A percentile compares a stretch with the other conserved stretches of the same genome.
phyloP scores from a whole-genome alignment of 2,888 invertebrate genomes.

The Cybosia mesomella region DNA sequence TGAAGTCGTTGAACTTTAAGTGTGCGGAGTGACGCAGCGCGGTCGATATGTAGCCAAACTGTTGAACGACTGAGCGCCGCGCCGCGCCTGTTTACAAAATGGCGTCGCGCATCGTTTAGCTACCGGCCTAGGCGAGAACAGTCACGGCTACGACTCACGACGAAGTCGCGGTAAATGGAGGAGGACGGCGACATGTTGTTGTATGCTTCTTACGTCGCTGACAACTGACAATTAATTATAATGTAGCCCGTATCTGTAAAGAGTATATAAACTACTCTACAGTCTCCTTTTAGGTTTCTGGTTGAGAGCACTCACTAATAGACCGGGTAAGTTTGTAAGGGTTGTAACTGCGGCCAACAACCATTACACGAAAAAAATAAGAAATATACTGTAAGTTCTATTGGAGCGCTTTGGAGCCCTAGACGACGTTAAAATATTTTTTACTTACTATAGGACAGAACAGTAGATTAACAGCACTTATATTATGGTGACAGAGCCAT shows the following conservation, averaged over 20 bases:
- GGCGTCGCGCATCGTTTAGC: slow-evolving; percentile 9
- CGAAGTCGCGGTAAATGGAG: background rate
- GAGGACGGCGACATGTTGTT: background rate
- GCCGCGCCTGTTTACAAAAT: slow-evolving; percentile 8
- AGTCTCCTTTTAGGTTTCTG: too few relatives aligned
- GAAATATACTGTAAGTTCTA: too few relatives aligned
- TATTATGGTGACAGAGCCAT: too few relatives aligned
- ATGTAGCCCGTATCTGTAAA: background rate
- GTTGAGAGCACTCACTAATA: too few relatives aligned
- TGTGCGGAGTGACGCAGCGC: slow-evolving; percentile 3
- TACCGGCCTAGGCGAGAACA: slow-evolving; percentile 11
- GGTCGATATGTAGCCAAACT: slow-evolving; percentile 4
- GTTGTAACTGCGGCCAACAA: too few relatives aligned
- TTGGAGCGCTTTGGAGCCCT: too few relatives aligned
- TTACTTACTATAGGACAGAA: too few relatives aligned
- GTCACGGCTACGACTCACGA: background rate
- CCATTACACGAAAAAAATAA: too few relatives aligned
- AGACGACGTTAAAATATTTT: too few relatives aligned
- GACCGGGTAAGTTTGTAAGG: too few relatives aligned
- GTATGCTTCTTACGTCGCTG: background rate
- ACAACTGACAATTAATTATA: background rate
- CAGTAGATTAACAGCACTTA: too few relatives aligned
- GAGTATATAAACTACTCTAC: too few relatives aligned
- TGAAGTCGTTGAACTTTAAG: slow-evolving; percentile 12
- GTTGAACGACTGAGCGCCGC: background rate